Conservation (phyloP, 2,797 vertebrate genomes). For the Taeniopygia guttata region DNA sequence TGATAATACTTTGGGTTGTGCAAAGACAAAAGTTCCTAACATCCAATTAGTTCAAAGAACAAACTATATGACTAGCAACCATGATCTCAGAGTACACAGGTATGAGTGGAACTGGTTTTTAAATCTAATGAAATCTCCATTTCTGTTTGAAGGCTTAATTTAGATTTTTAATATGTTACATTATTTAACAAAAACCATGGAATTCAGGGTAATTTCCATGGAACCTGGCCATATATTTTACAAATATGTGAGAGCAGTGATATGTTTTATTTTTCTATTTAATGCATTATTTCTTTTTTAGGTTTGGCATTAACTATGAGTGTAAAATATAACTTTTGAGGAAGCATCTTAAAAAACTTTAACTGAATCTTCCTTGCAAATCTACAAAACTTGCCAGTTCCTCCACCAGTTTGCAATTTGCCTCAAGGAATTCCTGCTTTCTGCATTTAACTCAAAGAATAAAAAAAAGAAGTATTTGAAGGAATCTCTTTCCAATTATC, state of each 20-base stretch:
- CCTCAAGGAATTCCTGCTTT: neutral
- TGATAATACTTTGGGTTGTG: neutral
- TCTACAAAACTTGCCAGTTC: neutral
- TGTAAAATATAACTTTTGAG: neutral
- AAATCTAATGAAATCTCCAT: neutral
- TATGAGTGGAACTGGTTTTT: neutral
- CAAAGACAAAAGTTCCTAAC: neutral
- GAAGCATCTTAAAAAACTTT: neutral
- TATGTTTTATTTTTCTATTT: neutral
- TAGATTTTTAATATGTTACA: neutral
- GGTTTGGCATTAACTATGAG: neutral
- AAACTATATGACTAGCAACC: neutral
- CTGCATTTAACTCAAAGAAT: neutral
- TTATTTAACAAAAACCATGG: neutral
- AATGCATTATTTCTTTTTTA: neutral
- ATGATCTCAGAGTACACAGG: neutral
- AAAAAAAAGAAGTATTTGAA: neutral
- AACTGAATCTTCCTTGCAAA: neutral
- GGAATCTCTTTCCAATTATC: neutral
- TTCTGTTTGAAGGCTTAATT: neutral
- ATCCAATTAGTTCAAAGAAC: neutral
- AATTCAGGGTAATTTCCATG: neutral
- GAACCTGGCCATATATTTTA: neutral
- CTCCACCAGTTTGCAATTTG: neutral
- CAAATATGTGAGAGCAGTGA: neutral